Percentiles rank a stretch among this genome's conserved stretches.
phyloP scores from a whole-genome alignment of 2,113 vertebrate species.

The Tachuris rubrigastra region DNA sequence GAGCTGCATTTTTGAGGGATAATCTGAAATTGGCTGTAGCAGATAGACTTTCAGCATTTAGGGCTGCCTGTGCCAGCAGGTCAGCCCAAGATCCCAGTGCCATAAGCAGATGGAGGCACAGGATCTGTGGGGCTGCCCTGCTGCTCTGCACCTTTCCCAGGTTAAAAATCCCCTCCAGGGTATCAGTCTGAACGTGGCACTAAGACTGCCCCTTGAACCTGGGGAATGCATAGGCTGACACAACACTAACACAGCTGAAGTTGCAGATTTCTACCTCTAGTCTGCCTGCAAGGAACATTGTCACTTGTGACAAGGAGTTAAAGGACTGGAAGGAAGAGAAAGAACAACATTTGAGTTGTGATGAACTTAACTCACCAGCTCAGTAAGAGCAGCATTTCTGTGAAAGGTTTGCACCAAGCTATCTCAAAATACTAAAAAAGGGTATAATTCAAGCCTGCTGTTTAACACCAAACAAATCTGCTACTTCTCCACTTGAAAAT shows the following conservation, averaged over 20 bases:
- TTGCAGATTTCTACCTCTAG: neutral
- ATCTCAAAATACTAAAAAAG: neutral
- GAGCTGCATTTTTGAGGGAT: neutral
- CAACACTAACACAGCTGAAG: neutral
- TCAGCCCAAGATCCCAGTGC: neutral
- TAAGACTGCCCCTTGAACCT: neutral
- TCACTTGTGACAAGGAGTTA: neutral
- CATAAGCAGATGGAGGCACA: accelerated
- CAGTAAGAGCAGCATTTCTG: neutral
- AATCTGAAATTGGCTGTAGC: neutral
- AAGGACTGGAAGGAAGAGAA: neutral
- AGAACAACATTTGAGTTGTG: neutral
- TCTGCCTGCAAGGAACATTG: neutral
- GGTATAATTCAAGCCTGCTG: neutral
- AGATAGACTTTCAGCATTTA: neutral
- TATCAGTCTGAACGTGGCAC: neutral
- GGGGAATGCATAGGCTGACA: neutral
- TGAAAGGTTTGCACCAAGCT: neutral
- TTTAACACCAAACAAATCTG: neutral
- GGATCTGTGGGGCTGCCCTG: neutral
- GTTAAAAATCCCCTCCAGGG: neutral
- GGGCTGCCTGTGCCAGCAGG: neutral
- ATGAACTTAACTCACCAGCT: neutral
- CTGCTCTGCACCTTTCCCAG: accelerated
- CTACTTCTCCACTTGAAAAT: neutral